These are phyloP conservation scores for Lycia hirtaria DNA, from an alignment of 2,888 invertebrate genomes.

Conservation along the genomic window DNA sequence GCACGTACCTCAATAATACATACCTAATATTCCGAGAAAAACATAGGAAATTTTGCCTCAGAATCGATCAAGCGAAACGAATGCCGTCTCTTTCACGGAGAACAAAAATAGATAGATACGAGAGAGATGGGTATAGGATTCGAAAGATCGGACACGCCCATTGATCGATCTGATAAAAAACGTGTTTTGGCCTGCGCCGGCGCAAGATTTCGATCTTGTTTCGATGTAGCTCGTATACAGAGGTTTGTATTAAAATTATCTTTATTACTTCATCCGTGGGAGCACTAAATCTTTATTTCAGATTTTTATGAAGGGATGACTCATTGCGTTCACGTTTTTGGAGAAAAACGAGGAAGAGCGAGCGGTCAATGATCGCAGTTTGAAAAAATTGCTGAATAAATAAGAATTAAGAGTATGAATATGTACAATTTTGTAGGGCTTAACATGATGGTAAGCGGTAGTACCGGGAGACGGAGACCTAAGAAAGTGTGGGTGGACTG, in stretches of 20 bases:
- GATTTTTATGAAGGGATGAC: conserved; percentile 65
- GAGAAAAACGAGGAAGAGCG: conserved; percentile 35
- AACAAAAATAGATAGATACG: conserved; percentile 32
- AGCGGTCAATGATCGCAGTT: conserved; percentile 10
- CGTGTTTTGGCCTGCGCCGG: conserved; percentile 62
- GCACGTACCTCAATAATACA: conserved; percentile 26
- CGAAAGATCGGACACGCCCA: conserved; percentile 68
- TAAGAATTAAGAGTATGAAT: background rate
- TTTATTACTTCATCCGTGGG: conserved; percentile 76
- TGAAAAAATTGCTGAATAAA: background rate
- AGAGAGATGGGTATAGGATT: conserved; percentile 57
- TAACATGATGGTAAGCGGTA: too few species aligned
- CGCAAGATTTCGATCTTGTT: conserved; percentile 70
- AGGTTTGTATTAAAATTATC: conserved; percentile 77
- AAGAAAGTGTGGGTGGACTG: too few species aligned
- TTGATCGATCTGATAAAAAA: conserved; percentile 78
- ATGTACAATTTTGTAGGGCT: too few species aligned
- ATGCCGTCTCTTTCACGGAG: conserved; percentile 55
- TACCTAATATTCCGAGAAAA: conserved; percentile 45
- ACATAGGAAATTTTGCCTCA: conserved; percentile 56
- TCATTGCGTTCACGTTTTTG: conserved; percentile 58
- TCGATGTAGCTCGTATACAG: conserved; percentile 62
- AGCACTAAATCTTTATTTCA: conserved; percentile 62
- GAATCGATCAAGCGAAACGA: conserved; percentile 69
- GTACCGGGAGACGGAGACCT: too few species aligned